phyloP scores from a whole-genome alignment of 2,113 vertebrate species.

The Brachypteracias leptosomus region DNA sequence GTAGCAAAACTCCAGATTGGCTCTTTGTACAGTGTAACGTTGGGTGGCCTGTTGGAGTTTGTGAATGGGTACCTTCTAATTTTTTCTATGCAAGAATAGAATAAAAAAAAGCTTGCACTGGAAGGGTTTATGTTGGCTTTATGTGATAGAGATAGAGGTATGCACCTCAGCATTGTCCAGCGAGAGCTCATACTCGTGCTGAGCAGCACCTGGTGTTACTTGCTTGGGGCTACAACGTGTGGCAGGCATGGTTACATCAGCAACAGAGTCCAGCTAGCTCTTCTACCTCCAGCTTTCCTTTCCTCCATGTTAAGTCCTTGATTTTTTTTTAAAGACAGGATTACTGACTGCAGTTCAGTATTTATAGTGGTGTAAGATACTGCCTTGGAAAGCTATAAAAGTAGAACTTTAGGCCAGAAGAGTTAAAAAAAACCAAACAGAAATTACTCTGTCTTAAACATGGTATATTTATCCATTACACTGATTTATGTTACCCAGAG shows the following conservation, averaged over 20 bases:
- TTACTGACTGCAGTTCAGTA: background rate
- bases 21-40: fast-evolving
- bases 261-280: background rate
- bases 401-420: background rate
- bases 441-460: background rate
- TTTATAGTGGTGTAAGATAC: background rate
- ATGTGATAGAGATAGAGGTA: background rate
- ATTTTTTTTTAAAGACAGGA: too few relatives aligned
- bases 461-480: background rate
- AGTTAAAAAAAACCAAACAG: background rate
- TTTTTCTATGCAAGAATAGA: background rate
- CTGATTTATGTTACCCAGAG: background rate
- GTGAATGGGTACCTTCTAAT: background rate
- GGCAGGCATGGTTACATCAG: background rate
- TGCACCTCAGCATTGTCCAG: background rate
- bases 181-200: background rate
- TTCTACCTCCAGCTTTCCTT: background rate
- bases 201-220: background rate
- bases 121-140: background rate
- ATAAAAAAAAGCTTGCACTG: background rate
- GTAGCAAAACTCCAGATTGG: background rate
- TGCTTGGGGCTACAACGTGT: background rate
- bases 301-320: fast-evolving
- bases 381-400: background rate
- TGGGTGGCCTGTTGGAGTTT: background rate